These are phyloP conservation scores for Hyphantria cunea DNA, from an alignment of 1,140 invertebrate species.

Conservation along the genomic window DNA sequence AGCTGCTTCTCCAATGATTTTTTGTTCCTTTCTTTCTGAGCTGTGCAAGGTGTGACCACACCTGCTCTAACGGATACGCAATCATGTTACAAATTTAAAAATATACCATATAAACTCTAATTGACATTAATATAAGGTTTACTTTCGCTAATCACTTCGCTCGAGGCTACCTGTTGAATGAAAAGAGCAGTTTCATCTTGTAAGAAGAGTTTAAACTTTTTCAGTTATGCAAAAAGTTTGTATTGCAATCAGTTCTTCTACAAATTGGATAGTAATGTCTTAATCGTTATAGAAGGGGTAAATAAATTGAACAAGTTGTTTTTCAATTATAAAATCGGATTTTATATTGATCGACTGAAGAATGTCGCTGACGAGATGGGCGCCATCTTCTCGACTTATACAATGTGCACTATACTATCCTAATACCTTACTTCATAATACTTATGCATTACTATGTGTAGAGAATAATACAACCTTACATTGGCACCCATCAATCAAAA, in stretches of 20 bases:
- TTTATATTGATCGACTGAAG: not conserved
- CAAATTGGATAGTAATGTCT: conserved; percentile 19
- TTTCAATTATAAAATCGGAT: not conserved
- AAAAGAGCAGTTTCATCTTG: conserved; percentile 11
- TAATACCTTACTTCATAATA: no score
- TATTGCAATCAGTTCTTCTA: no score
- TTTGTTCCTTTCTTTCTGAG: conserved; percentile 28
- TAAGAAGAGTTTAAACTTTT: conserved; percentile 1
- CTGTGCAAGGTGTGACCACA: conserved; percentile 39
- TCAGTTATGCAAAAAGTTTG: conserved; percentile 10
- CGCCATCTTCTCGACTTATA: not conserved
- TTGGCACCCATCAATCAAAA: conserved; percentile 15
- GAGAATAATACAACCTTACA: conserved; percentile 2
- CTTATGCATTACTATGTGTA: no score
- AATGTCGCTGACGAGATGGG: not conserved
- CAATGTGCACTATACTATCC: not conserved
- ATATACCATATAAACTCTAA: not conserved
- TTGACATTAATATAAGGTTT: not conserved
- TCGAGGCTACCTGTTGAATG: not conserved
- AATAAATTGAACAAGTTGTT: no score
- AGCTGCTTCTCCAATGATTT: conserved; percentile 24
- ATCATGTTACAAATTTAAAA: conserved; percentile 4
- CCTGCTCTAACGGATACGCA: conserved; percentile 33
- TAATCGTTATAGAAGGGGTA: conserved; percentile 2
- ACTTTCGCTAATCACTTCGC: not conserved